Evolutionary conservation across 1,140 invertebrate species (phyloP), one percentile per base, ranked within the genome.

Genomic region (Hycleus phaleratus): DNA sequence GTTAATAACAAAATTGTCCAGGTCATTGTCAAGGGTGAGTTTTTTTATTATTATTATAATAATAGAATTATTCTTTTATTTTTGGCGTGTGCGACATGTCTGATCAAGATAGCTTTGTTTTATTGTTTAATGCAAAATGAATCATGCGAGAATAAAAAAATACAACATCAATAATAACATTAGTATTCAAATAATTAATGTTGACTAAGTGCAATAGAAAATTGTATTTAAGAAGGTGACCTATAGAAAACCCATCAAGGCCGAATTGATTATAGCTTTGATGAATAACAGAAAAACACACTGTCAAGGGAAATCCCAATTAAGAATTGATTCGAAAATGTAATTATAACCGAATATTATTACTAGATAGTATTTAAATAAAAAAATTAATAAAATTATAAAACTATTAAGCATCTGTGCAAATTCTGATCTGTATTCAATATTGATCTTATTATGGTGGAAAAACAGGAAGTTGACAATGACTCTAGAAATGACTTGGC

Each of bases 161-260:
- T 1, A 32, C 32, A 32, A 32, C 25, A 53, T 53, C 45, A 53
- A 42, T 53, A 53, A 32, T 7, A 32, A 32, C 25, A 53, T 53
- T 53, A 53, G 51, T 53, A 53, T 53, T 53, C 51, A 53, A 10
- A 45, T 45, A 53, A 53, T 53, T 53, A 53, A 44, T 53, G 32
- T 32, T 53, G 51, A 38, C 46, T 46, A 45, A 53, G 12, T 18
- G 40, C 51, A 53, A 46, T 53, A 53, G 12, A 49, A 49, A n/a
- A 12, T 38, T 26, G 24, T 38, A 49, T 49, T 49, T 38, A 32
- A 32, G 39, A 49, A 53, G 51, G 51, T 53, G 51, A 53, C 51
- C 51, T 53, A 53, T 11, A 49, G 51, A 53, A 45, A 53, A 42
- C 32, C 46, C 51, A 32, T 38, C 51, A 53, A 53, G 51, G 51